Conservation (phyloP, 53 echinoderm and acorn worm species). For the Crossaster papposus region DNA sequence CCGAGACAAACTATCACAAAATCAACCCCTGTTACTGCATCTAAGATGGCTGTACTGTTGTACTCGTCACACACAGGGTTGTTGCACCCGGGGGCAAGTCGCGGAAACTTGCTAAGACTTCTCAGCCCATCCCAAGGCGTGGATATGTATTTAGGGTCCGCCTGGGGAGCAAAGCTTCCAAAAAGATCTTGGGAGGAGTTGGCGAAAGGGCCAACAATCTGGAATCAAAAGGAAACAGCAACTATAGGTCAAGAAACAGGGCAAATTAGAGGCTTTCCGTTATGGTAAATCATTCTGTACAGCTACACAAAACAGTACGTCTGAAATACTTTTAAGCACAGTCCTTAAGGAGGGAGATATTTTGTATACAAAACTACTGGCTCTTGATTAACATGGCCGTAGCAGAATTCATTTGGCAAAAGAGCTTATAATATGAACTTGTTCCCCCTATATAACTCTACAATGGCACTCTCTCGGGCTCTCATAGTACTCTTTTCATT, state of each 20-base stretch:
- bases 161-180: conserved; percentile 73
- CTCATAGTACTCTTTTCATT: too few species aligned
- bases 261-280: too few species aligned
- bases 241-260: neutral
- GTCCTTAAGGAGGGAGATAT: neutral
- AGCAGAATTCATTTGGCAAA: too few species aligned
- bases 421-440: too few species aligned
- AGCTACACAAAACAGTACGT: too few species aligned
- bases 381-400: too few species aligned
- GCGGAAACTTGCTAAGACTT: conserved; percentile 57
- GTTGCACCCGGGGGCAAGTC: conserved; percentile 70
- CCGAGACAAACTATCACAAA: conserved; percentile 82
- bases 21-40: conserved; percentile 75
- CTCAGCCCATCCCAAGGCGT: conserved; percentile 69
- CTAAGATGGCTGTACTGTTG: conserved; percentile 37
- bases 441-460: too few species aligned
- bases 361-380: neutral
- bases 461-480: too few species aligned
- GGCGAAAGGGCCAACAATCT: conserved; percentile 93
- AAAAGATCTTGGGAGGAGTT: conserved; percentile 61
- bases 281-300: too few species aligned
- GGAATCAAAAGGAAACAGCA: conserved; percentile 8
- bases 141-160: conserved; percentile 61
- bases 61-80: conserved; percentile 68
- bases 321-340: too few species aligned